Base-by-base conservation (phyloP, 2,888 invertebrate species). In the Netelia virgata region DNA sequence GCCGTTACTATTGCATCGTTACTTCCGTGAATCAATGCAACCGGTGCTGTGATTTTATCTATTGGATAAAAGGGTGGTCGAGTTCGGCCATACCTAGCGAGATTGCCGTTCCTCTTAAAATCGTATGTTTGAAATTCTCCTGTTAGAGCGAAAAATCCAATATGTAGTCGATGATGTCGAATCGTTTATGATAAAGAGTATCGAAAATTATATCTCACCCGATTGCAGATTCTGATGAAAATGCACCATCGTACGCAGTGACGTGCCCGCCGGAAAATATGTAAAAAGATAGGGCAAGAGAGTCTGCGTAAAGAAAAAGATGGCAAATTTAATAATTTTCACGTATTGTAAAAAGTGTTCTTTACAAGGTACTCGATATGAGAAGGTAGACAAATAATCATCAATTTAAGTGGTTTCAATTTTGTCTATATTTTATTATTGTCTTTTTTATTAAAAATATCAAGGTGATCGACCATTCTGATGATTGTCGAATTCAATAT, bases 91-190 rank as follows among this genome's bases (percentile, higher is more conserved):
- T 90, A 90, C 16, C 59, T 83, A 47, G 41, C 69, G 9, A 88
- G 82, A 84, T 90, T 90, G 63, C 73, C 68, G 0, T 70, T 47
- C 0, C 28, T 9, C 5, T 88, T 87, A 41, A 87, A 88, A 61
- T 90, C 88, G 69, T 81, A 90, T 64, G 86, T 75, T 72, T 77
- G 78, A 72, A 90, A 90, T 43, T 86, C 82, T 11, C 88, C 90
- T 90, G 64, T 18, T 10, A 16, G 23, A 9, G 16, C 61, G 57
- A 63, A 43, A 61, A 64, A 28, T 74, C 9, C 9, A 9, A 59
- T 47, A 43, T 59, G 23, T 16, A 61, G 50, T 66, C 16, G 16
- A 47, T 14, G 23, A 23, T 50, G 16, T 57, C 6, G 8, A 47
- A 14, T 47, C 3, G 14, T 47, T 3, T 1, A 14, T 14, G 14